phyloP scores from a whole-genome alignment of 2,797 vertebrate species.

The Chromis chromis region DNA sequence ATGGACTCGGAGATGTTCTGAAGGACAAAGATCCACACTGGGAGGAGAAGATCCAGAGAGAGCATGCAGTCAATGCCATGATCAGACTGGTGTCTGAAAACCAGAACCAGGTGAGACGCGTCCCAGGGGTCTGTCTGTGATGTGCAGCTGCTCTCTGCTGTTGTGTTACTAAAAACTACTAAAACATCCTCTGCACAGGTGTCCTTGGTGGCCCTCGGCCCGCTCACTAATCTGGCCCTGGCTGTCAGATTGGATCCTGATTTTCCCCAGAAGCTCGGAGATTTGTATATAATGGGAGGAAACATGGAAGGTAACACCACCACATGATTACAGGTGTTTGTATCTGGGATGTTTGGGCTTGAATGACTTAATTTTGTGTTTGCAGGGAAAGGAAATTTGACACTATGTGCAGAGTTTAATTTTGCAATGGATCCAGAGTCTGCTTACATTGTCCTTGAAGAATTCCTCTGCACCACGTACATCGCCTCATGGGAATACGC shows the following conservation, averaged over 20 bases:
- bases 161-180: neutral
- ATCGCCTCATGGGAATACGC: slow-evolving; percentile 83
- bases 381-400: slow-evolving; percentile 84
- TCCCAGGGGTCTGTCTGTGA: neutral
- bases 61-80: slow-evolving; percentile 81
- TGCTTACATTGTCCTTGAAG: slow-evolving; percentile 84
- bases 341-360: neutral
- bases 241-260: slow-evolving; percentile 81
- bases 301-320: slow-evolving; percentile 84
- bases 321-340: neutral
- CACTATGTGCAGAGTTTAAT: slow-evolving; percentile 85
- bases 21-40: slow-evolving; percentile 75
- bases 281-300: slow-evolving; percentile 87
- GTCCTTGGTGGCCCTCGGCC: slow-evolving; percentile 84
- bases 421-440: slow-evolving; percentile 85
- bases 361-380: slow-evolving; percentile 1
- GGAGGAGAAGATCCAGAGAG: slow-evolving; percentile 79
- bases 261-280: slow-evolving; percentile 83
- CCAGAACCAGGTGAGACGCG: slow-evolving; percentile 76
- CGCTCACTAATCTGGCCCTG: slow-evolving; percentile 86
- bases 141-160: slow-evolving; percentile 6
- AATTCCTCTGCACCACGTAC: slow-evolving; percentile 82
- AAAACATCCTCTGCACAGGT: slow-evolving; percentile 68
- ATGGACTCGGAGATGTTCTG: slow-evolving; percentile 85
- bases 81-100: slow-evolving; percentile 81